Evolutionary conservation across 2,113 vertebrate genomes (phyloP), one percentile per base, ranked within the genome.

Genomic region (Thryonomys swinderianus): DNA sequence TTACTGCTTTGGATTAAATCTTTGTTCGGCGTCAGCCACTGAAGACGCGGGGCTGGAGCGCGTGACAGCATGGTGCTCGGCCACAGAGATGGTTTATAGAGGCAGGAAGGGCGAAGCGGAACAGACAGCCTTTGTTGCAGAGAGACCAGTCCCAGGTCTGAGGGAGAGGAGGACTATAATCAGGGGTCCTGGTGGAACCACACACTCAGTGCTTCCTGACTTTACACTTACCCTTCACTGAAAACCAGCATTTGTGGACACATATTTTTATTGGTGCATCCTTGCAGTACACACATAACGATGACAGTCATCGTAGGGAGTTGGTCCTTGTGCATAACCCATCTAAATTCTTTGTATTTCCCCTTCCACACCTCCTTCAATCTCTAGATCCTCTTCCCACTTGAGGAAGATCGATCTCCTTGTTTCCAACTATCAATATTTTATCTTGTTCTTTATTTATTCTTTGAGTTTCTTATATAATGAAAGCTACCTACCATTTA

Each of bases 81-180:
- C 81, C 86, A 21, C n/a, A 76, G 82, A 89, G 69, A 37, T 32
- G 3, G 21, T 42, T 66, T 76, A 9, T 18, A 27, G 51, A 85
- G 64, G 1, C 40, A 30, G 13, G 16, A 51, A 59, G 69, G 18
- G 34, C 79, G 40, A 7, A 62, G 3, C 2, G 2, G 20, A 66
- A 25, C 0, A 0, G 11, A 9, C 14, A 17, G 18, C 57, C 40
- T 81, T 27, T 20, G 3, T 27, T 64, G 40, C 21, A n/a, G 59
- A 74, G 85, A 88, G 34, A 17, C 59, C 42, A 76, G 71, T 42
- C 57, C 53, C 48, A 82, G 48, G 12, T 69, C 79, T 74, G 42
- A 74, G 53, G 14, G 34, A 85, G 27, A 11, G 27, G 18, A 85
- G n/a, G 59, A 55, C 42, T 21, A 83, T 37, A 45, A 64, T 30